Evolutionary conservation across 2,113 vertebrate species (phyloP), one percentile per base, ranked within the genome.

Genomic region (Triplophysa tibetana): DNA sequence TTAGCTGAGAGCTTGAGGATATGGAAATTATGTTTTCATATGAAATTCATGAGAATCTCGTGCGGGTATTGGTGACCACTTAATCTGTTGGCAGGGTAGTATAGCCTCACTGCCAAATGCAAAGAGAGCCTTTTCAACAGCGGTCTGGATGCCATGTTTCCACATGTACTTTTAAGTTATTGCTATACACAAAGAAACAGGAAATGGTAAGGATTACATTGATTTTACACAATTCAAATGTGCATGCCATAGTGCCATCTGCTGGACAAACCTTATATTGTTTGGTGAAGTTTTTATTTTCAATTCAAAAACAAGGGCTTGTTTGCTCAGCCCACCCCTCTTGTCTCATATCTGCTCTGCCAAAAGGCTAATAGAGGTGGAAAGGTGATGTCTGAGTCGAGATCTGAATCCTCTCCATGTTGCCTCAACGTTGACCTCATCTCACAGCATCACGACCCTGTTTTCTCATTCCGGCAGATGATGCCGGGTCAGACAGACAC

Each of bases 1-100:
- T 1, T 88, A 94, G 88, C 92, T 93, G 93, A 92, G 89, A 77
- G 66, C 87, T 87, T 84, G 83, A 83, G 84, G 89, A 89, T 88
- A 87, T 89, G 85, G 86, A 91, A 91, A 90, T 89, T 78, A 67
- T 85, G 88, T 78, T 85, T 92, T 89, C 87, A 89, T 87, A 81
- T 85, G 85, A 90, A 91, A 89, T 85, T 84, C 84, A 86, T 79
- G 79, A 87, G 72, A 82, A 89, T 82, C 38, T 90, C 82, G 88
- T 85, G 77, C 77, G 62, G 88, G 78, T 85, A 89, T 91, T 75
- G 66, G 86, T 86, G 87, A 84, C 88, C 87, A 89, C 87, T 90
- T 89, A 87, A 90, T 91, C 89, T 90, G 83, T 87, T 91, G 88
- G 89, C 88, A 86, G 85, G 54, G 64, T 17, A 6, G 75, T 60